A percentile compares a stretch with the other conserved stretches of the same genome.
Evolutionary conservation across 2,888 invertebrate species (phyloP).

Genomic region (Conus canariensis): DNA sequence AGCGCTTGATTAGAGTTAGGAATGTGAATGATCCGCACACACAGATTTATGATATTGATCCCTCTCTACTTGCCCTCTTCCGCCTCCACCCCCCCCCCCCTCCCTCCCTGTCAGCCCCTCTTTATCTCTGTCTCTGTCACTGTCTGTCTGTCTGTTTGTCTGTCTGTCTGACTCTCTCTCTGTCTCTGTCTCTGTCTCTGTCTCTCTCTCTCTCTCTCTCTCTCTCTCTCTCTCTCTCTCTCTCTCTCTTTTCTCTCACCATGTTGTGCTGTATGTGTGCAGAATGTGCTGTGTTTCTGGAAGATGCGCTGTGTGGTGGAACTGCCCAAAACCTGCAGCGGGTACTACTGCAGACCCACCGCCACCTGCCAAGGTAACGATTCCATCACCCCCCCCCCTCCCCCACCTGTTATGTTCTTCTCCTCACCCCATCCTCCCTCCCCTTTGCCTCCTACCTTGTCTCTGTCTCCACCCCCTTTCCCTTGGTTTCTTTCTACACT

Average conservation of each 20-base stretch:
- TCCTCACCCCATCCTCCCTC: background rate
- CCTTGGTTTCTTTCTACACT: too few species aligned
- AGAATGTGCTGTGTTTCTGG: constrained; percentile 21
- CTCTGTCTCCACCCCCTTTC: background rate
- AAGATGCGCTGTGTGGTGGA: constrained; percentile 6
- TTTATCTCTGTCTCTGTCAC: too few species aligned
- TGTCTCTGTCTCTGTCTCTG: background rate
- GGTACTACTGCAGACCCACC: background rate
- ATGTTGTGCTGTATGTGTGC: background rate
- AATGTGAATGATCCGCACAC: too few species aligned
- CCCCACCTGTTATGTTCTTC: background rate
- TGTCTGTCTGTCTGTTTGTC: too few species aligned
- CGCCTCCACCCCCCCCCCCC: too few species aligned
- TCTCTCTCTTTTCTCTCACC: too few species aligned
- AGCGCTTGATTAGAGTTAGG: too few species aligned
- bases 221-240: too few species aligned
- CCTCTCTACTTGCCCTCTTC: too few species aligned
- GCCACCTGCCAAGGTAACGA: background rate
- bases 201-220: too few species aligned
- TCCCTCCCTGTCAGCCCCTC: too few species aligned
- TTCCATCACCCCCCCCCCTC: background rate
- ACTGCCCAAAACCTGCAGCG: constrained; percentile 4
- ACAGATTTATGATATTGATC: too few species aligned
- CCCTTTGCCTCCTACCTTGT: background rate
- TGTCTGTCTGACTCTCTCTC: background rate